phyloP scores from a whole-genome alignment of 92 coral and sea anemone species.

The Palythoa grandis region DNA sequence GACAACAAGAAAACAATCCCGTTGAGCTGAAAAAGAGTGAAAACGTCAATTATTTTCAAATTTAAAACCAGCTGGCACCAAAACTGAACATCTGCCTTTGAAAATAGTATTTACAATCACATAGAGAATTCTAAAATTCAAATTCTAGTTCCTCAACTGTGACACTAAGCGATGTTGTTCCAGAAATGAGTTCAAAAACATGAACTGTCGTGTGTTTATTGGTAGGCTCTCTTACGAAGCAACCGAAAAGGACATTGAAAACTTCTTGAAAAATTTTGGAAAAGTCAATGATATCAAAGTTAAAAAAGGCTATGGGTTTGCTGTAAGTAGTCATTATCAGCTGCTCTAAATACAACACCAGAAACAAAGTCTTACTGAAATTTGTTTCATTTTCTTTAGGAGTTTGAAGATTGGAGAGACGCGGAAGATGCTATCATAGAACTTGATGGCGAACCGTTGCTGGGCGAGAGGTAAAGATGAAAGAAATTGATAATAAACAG shows the following conservation, averaged over 20 bases:
- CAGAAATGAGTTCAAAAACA: background rate
- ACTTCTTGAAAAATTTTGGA: constrained; percentile 34
- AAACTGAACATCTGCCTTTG: constrained; percentile 23
- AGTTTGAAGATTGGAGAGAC: constrained; percentile 39
- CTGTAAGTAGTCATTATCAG: constrained; percentile 10
- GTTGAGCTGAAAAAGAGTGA: background rate
- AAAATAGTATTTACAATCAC: background rate
- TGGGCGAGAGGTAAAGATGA: constrained; percentile 24
- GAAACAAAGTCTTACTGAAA: background rate
- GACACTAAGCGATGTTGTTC: background rate
- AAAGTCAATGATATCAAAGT: constrained; percentile 34
- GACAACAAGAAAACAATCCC: constrained; percentile 11
- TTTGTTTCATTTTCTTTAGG: background rate
- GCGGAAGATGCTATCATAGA: constrained; percentile 41
- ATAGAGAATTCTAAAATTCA: background rate
- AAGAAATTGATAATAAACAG: background rate
- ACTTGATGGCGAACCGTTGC: constrained; percentile 31
- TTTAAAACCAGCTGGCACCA: constrained; percentile 21
- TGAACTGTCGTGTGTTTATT: constrained; percentile 39
- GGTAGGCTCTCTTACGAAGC: constrained; percentile 37
- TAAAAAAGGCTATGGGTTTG: constrained; percentile 46
- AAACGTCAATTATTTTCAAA: constrained; percentile 31
- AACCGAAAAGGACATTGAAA: constrained; percentile 28
- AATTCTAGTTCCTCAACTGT: background rate
- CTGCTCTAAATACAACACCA: background rate